Conservation (phyloP, 2,888 invertebrate genomes). For the Seladonia tumulorum region DNA sequence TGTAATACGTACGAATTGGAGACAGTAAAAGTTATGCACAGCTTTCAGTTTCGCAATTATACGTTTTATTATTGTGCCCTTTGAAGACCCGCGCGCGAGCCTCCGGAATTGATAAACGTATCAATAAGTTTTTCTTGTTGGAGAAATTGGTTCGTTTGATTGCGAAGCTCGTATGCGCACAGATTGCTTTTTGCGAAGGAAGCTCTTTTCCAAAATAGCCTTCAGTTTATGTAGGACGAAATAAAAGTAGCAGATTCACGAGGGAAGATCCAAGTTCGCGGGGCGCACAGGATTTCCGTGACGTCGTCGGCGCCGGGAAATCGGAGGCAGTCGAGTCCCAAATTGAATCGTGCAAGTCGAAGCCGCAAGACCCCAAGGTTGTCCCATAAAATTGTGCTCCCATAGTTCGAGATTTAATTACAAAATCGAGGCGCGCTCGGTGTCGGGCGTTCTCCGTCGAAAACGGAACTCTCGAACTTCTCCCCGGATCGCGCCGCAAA, state of each 20-base stretch:
- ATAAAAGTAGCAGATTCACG: background rate
- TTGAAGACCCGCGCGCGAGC: background rate
- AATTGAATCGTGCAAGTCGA: constrained; percentile 45
- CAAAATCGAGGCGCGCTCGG: constrained; percentile 30
- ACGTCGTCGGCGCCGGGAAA: background rate
- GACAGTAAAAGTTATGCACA: background rate
- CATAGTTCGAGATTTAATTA: constrained; percentile 39
- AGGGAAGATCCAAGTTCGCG: background rate
- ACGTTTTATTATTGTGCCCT: background rate
- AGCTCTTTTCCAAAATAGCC: background rate
- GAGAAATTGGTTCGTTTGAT: background rate
- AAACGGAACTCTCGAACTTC: constrained; percentile 31
- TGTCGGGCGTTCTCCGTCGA: background rate
- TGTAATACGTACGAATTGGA: background rate
- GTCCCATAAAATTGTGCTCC: constrained; percentile 41
- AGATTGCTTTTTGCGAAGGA: background rate
- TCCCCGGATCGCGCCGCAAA: constrained; percentile 18
- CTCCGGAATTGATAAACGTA: background rate
- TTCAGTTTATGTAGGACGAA: background rate
- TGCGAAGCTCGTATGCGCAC: background rate
- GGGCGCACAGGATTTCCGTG: background rate
- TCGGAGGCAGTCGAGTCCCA: constrained; percentile 8
- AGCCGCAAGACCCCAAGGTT: constrained; percentile 34
- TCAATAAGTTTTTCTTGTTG: background rate
- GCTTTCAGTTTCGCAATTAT: background rate